Base-by-base conservation (phyloP, 2,888 invertebrate species). In the Phalera bucephala region DNA sequence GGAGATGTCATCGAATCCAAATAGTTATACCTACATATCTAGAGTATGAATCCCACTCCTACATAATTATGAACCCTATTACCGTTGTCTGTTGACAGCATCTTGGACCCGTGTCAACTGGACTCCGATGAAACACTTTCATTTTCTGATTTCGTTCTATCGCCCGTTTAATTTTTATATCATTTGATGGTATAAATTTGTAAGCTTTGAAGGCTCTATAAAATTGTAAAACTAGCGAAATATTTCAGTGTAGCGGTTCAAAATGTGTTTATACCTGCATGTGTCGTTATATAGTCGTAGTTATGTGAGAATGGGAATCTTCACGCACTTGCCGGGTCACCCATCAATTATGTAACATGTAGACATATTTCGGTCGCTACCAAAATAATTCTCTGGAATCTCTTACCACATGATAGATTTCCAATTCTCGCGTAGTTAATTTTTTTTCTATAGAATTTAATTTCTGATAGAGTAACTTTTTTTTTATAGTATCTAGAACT, bases 61-160 rank as follows among this genome's bases (percentile, higher is more conserved):
- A n/a, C n/a, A n/a, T n/a, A n/a, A n/a, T n/a, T n/a, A n/a, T n/a
- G 72, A 64, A 72, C 78, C 75, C 56, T 66, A 68, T 86, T 87
- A 83, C 71, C 77, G 77, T 80, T 85, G 86, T 88, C 87, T 72
- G 57, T 52, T 67, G 85, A 86, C 88, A 84, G 84, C 69, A 81
- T 87, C 87, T 88, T 88, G 88, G 87, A 85, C 59, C 66, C 49
- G 73, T 72, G 78, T 80, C 88, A 88, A 87, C 73, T 79, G 73
- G 68, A 70, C 64, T 65, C 68, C 52, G 64, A 70, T 64, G 67
- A 66, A 72, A 64, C 72, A 81, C 80, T 84, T 80, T 84, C 80
- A 57, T 61, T 83, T 83, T 80, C 70, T 45, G 25, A 36, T 38
- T 42, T 30, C 28, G 32, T 39, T 23, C 33, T 40, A 45, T 40